These are phyloP conservation scores for Coptodon bakossiorum DNA, from an alignment of 2,113 vertebrate species.

Conservation along the genomic window DNA sequence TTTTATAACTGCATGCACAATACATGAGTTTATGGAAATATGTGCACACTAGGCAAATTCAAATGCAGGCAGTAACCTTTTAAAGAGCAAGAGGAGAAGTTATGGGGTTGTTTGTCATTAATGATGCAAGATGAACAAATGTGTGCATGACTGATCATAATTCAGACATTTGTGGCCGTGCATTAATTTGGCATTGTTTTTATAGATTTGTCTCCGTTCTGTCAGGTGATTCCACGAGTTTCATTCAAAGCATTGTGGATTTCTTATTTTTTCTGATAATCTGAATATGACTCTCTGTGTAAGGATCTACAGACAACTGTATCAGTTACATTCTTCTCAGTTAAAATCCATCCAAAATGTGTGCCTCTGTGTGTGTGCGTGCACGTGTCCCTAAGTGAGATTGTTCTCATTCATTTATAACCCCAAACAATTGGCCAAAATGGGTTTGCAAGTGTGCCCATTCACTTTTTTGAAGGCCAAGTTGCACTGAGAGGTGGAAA, in stretches of 20 bases:
- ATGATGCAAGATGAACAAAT: slow-evolving; percentile 49
- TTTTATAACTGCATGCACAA: slow-evolving; percentile 61
- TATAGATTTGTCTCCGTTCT: not conserved
- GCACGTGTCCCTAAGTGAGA: not conserved
- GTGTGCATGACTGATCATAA: slow-evolving; percentile 39
- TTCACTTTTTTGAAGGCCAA: slow-evolving; percentile 7
- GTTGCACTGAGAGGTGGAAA: slow-evolving; percentile 1
- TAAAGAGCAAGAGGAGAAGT: slow-evolving; percentile 61
- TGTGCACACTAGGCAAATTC: slow-evolving; percentile 60
- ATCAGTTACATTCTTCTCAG: not conserved
- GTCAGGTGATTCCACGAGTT: not conserved
- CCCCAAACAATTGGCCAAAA: slow-evolving; percentile 20
- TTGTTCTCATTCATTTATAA: not conserved
- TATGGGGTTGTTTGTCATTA: slow-evolving; percentile 61
- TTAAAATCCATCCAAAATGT: not conserved
- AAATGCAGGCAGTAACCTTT: slow-evolving; percentile 52
- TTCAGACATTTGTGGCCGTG: slow-evolving; percentile 23
- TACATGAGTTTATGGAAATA: slow-evolving; percentile 72
- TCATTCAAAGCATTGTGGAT: not conserved
- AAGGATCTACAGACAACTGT: not conserved
- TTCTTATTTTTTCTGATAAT: not conserved
- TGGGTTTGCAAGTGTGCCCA: not conserved
- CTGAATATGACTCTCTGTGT: not conserved
- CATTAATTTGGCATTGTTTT: not conserved
- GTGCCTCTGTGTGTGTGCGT: not conserved